A percentile compares a stretch with the other conserved stretches of the same genome.
phyloP scores from a whole-genome alignment of 2,888 invertebrate genomes.

The Oscheius sp. region DNA sequence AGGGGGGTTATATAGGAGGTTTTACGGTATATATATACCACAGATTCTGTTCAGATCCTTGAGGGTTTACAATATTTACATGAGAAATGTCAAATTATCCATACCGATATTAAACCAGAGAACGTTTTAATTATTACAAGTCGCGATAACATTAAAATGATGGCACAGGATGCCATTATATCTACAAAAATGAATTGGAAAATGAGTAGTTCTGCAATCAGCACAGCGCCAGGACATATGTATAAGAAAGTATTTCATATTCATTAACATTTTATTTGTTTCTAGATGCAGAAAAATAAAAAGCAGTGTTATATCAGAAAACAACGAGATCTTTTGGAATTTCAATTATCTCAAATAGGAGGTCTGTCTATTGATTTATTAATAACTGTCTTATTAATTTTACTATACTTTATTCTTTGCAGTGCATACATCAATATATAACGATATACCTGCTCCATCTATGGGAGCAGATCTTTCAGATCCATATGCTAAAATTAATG shows the following conservation, averaged over 20 bases:
- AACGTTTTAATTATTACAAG: slow-evolving; percentile 74
- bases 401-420: slow-evolving; percentile 35
- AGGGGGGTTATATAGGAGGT: too few species aligned
- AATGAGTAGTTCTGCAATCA: slow-evolving; percentile 83
- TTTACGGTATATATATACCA: too few species aligned
- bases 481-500: slow-evolving; percentile 30
- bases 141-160: slow-evolving; percentile 75
- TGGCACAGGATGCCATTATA: slow-evolving; percentile 93
- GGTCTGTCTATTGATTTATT: slow-evolving; percentile 46
- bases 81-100: slow-evolving; percentile 91
- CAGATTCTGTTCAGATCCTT: slow-evolving; percentile 47
- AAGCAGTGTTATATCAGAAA: slow-evolving; percentile 96
- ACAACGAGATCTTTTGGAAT: slow-evolving; percentile 90
- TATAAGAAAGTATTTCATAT: slow-evolving; percentile 32
- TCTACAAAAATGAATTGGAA: slow-evolving; percentile 89
- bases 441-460: slow-evolving; percentile 43
- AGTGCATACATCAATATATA: slow-evolving; percentile 31
- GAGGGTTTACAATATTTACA: slow-evolving; percentile 91
- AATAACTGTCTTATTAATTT: too few species aligned
- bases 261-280: background rate
- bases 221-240: slow-evolving; percentile 59
- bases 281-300: slow-evolving; percentile 79
- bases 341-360: slow-evolving; percentile 81
- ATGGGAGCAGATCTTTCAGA: slow-evolving; percentile 44
- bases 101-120: slow-evolving; percentile 75